Base-by-base conservation (phyloP, 2,113 vertebrate genomes). In the Azemiops feae region DNA sequence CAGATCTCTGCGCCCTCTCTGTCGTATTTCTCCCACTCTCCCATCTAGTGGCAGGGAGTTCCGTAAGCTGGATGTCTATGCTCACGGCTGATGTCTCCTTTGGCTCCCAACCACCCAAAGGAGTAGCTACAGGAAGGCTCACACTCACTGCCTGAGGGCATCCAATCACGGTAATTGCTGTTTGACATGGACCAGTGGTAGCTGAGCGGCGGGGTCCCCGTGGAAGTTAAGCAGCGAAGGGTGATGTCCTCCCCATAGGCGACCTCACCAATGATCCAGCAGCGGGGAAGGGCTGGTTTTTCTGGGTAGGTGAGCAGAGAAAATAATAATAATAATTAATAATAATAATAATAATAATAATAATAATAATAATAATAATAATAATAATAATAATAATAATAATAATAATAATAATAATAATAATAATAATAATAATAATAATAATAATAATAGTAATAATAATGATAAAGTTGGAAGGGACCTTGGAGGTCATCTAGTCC, bases 131-230 rank as follows among this genome's bases (percentile, higher is more conserved):
- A 9, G 23, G 11, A 34, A 54, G 18, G 69, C 18, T 10, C 57
- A 10, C 10, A 90, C 60, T 1, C 50, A 54, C 92, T 64, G 85
- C 91, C 97, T 0, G 95, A 94, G 43, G 91, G 96, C 34, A 97
- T 92, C 87, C 45, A 95, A 5, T 93, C 93, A 6, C 94, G 94
- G 60, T 96, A 96, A 9, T 96, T 85, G 0, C 98, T 98, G 0
- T 90, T 97, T 91, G 98, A 96, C 95, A 98, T 98, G 1, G 14
- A 97, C 98, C 99, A 99, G 8, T 93, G 96, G 91, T 99, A 99
- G 53, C 3, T 95, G 7, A 99, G 95, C 9, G 98, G 98, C 1
- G 3, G 90, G 53, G 98, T 96, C 3, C 98, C 99, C 0, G 95
- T 93, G 0, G 91, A 95, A 39, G 98, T 97, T 91, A 96, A 96